Evolutionary conservation across 2,888 invertebrate species (phyloP), one percentile per base, ranked within the genome.

Genomic region (Philonicus albiceps): DNA sequence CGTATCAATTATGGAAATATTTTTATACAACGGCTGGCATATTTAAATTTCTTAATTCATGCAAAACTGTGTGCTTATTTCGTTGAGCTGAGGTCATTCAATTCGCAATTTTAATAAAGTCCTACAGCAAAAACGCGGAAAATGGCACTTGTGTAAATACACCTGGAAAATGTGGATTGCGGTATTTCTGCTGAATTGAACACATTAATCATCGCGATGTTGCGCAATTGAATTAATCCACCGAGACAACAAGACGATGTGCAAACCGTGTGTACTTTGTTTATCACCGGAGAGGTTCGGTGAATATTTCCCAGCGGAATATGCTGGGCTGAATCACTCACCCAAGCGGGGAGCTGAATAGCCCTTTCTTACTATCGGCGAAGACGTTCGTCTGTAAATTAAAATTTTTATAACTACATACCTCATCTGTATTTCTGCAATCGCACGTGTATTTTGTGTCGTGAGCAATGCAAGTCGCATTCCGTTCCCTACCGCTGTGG

Each of bases 401-500:
- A 31, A 11, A 34, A 72, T 13, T 73, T n/a, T 27, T 11, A n/a
- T 27, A 64, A 11, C 74, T 84, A 90, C 90, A 90, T 90, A 92
- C 92, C 91, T 90, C 90, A 31, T 91, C 89, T 43, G 87, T 88
- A 89, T 91, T 90, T 86, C 90, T 89, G 88, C 92, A 92, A 89
- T 92, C 91, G 80, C 92, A 92, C 86, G 91, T 91, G 86, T 90
- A 91, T 88, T 91, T 91, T 16, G 90, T 90, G 64, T 92, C 92
- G 85, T 91, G 91, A 31, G 90, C 89, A 86, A 90, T 90, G 87
- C 92, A 92, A 81, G 85, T 90, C 78, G 91, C 90, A 90, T 91
- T 91, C 80, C 88, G 84, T 43, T 85, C 16, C 27, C 87, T 74
- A 34, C 75, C 31, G 27, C 37, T n/a, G 27, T 11, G 64, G 55